Evolutionary conservation across 2,888 invertebrate species (phyloP).

Genomic region (Pegoplata infirma): DNA sequence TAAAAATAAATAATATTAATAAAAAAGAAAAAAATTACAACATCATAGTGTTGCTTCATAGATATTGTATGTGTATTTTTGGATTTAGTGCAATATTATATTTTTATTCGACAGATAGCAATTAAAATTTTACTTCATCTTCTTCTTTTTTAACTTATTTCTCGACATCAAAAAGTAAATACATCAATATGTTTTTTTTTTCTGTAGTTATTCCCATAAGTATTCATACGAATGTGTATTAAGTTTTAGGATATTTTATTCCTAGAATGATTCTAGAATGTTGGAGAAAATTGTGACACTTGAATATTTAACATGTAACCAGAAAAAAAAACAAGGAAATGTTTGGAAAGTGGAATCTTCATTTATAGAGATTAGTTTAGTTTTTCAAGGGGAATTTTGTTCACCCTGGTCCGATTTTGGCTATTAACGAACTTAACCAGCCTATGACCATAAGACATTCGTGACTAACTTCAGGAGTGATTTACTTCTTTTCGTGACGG

Average conservation of each 20-base stretch:
- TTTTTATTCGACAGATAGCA: constrained; percentile 38
- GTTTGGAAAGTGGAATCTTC: too few relatives aligned
- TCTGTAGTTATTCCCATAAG: not conserved
- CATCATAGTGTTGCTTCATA: too few relatives aligned
- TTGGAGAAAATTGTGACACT: not conserved
- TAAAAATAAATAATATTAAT: constrained; percentile 28
- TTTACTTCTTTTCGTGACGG: too few relatives aligned
- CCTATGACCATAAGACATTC: too few relatives aligned
- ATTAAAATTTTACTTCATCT: constrained; percentile 35
- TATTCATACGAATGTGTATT: not conserved
- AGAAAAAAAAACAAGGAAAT: too few relatives aligned
- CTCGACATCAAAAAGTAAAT: constrained; percentile 42
- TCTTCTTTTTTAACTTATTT: too few relatives aligned
- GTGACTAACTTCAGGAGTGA: too few relatives aligned
- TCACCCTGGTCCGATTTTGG: too few relatives aligned
- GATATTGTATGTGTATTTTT: too few relatives aligned
- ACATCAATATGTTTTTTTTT: constrained; percentile 21
- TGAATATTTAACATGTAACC: not conserved
- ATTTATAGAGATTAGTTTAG: too few relatives aligned
- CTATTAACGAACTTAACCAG: too few relatives aligned
- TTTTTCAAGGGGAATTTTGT: too few relatives aligned
- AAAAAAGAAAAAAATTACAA: not conserved
- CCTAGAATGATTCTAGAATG: not conserved
- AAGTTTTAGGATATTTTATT: constrained; percentile 48
- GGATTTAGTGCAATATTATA: constrained; percentile 21